These are phyloP conservation scores for Hyles lineata DNA, from an alignment of 2,888 invertebrate genomes.

Conservation along the genomic window DNA sequence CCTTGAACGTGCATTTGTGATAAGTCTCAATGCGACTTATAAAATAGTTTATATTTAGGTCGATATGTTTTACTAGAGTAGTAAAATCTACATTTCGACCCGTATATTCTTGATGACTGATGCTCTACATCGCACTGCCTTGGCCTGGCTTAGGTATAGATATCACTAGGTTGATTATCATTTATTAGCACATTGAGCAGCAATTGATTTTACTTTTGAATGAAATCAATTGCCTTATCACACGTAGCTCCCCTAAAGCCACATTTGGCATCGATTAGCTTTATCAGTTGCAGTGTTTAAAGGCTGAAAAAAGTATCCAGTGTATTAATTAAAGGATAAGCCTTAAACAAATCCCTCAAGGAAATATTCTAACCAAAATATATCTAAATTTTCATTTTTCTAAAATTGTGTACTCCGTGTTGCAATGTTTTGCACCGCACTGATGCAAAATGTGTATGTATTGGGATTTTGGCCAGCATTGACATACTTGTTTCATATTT, in stretches of 20 bases:
- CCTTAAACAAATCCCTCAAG: too few species aligned
- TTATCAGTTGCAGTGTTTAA: too few species aligned
- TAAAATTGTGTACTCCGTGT: not conserved
- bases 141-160: not conserved
- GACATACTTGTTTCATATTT: slow-evolving; percentile 33
- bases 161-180: not conserved
- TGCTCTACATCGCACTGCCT: not conserved
- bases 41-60: slow-evolving; percentile 5
- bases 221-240: too few species aligned
- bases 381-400: too few species aligned
- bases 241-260: too few species aligned
- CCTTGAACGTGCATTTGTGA: slow-evolving; percentile 7
- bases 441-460: not conserved
- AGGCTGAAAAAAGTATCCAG: too few species aligned
- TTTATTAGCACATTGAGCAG: not conserved
- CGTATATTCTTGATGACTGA: not conserved
- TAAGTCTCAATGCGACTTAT: not conserved
- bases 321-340: too few species aligned
- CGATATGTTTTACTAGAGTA: not conserved
- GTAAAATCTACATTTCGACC: not conserved
- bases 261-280: too few species aligned
- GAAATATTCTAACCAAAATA: too few species aligned
- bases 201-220: too few species aligned
- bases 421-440: not conserved
- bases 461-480: slow-evolving; percentile 8